Evolutionary conservation across 2,113 vertebrate genomes (phyloP).

Genomic region (Hydropotes inermis): DNA sequence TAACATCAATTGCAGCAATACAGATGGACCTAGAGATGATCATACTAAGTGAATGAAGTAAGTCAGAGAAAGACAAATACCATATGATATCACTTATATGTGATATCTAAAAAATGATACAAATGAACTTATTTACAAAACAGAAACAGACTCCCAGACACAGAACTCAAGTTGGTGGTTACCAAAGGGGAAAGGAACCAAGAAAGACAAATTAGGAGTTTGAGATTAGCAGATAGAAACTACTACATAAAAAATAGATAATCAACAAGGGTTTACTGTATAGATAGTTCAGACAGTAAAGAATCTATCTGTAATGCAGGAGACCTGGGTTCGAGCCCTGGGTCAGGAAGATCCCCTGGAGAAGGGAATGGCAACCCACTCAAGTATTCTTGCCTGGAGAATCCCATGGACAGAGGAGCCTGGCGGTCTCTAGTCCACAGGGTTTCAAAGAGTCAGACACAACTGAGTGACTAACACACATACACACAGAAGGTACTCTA

Average conservation of each 20-base stretch:
- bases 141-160: not conserved
- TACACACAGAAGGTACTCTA: not conserved
- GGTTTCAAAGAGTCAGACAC: not conserved
- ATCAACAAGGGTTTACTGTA: not conserved
- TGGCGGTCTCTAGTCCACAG: not conserved
- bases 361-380: not conserved
- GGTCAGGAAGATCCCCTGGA: not conserved
- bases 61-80: not conserved
- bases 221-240: not conserved
- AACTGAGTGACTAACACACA: not conserved
- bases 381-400: not conserved
- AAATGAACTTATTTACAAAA: not conserved
- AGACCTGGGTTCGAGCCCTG: not conserved
- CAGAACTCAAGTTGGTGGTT: not conserved
- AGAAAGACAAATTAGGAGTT: not conserved
- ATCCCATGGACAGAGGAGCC: not conserved
- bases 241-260: not conserved
- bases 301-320: not conserved
- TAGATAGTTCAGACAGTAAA: not conserved
- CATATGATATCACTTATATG: not conserved
- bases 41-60: not conserved
- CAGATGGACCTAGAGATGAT: not conserved
- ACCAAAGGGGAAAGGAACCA: not conserved
- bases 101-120: not conserved
- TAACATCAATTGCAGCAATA: not conserved